Conservation (phyloP, 2,888 invertebrate genomes). For the Eilema depressum region DNA sequence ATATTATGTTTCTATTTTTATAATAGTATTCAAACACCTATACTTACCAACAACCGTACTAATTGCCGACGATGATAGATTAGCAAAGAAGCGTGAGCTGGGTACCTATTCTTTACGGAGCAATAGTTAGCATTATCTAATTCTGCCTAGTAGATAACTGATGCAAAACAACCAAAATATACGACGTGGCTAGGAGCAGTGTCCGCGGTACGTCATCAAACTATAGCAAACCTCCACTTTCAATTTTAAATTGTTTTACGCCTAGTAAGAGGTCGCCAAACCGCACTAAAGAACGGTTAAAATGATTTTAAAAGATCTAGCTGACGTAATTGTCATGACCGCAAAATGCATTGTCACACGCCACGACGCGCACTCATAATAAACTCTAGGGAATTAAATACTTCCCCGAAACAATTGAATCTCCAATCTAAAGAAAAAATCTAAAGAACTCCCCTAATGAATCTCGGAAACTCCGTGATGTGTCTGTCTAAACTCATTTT, state of each 20-base stretch:
- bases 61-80: not conserved
- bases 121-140: no score
- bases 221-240: not conserved
- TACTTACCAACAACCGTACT: not conserved
- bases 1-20: not conserved
- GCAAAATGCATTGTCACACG: constrained; percentile 46
- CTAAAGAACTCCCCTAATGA: constrained; percentile 35
- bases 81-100: not conserved
- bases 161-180: not conserved
- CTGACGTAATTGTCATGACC: constrained; percentile 37
- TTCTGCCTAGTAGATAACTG: no score
- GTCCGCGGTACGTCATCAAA: not conserved
- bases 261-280: not conserved
- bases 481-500: constrained; percentile 30
- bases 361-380: constrained; percentile 36
- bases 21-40: not conserved
- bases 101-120: no score
- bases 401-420: constrained; percentile 33
- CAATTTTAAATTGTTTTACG: not conserved
- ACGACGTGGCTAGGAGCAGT: not conserved
- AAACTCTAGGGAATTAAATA: constrained; percentile 26
- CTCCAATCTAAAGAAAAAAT: constrained; percentile 20
- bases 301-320: constrained; percentile 26
- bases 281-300: not conserved
- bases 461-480: constrained; percentile 33